Base-by-base conservation (phyloP, 2,797 vertebrate species). In the Molossus molossus region DNA sequence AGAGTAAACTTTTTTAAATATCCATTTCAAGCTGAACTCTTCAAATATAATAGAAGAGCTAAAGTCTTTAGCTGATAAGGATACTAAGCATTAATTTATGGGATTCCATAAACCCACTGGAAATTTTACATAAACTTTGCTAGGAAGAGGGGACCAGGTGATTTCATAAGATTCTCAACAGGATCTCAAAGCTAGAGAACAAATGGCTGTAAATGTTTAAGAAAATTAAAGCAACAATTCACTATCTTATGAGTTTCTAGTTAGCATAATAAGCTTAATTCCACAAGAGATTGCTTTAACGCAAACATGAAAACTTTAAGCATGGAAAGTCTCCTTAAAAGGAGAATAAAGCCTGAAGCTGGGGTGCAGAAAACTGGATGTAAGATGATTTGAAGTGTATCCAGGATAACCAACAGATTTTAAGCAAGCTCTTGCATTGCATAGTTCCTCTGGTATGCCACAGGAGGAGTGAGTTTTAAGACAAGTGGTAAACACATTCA, bases 311-410 rank as follows among this genome's bases (percentile, higher is more conserved):
- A 83, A 72, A 76, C 27, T n/a, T 58, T 17, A 64, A 86, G 25
- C 73, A n/a, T 58, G 20, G 50, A 18, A 90, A 45, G 9, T 20
- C 33, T 75, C 57, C 9, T 53, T 89, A 57, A 77, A 87, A 93
- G 27, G 60, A 76, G 48, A 93, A 6, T 45, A 37, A 62, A 79
- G 37, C 85, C 57, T 76, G 20, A 86, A 92, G 80, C 37, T 37
- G 55, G 64, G 65, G 58, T 40, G 9, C 45, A 83, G 64, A 87
- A 81, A 83, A 72, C 37, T 69, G 40, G 94, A 97, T 97, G 96
- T 97, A 94, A 37, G 94, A 80, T 80, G 79, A 95, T 97, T 92
- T 94, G 87, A 95, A 96, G 48, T 93, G 69, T 93, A 96, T 93
- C 62, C 86, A 96, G 89, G 97, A 94, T 82, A 96, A 81, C 25